These are phyloP conservation scores for Panurus biarmicus DNA, from an alignment of 2,113 vertebrate genomes.

Conservation along the genomic window DNA sequence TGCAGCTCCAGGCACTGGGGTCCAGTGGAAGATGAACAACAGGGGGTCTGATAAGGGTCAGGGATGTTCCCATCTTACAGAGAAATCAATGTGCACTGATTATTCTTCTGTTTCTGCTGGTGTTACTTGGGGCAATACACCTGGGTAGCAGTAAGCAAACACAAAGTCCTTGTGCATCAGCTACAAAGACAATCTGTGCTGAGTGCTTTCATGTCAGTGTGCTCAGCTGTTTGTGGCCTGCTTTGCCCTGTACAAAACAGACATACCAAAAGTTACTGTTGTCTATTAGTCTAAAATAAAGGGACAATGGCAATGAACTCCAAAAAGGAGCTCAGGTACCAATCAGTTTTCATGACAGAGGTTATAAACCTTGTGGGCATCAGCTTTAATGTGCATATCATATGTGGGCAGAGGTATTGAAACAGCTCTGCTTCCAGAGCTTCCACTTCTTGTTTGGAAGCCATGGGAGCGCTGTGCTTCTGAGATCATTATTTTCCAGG, in stretches of 20 bases:
- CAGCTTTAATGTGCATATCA: background rate
- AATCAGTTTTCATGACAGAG: background rate
- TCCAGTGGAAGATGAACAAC: background rate
- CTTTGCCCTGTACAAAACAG: background rate
- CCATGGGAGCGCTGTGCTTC: background rate
- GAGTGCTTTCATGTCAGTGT: background rate
- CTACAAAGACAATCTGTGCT: background rate
- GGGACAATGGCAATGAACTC: background rate
- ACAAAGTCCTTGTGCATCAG: background rate
- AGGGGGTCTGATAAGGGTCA: background rate
- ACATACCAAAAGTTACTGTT: background rate
- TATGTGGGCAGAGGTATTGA: background rate
- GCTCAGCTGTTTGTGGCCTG: background rate
- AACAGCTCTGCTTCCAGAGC: background rate
- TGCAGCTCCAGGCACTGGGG: background rate
- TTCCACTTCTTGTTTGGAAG: background rate
- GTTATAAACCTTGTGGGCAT: background rate
- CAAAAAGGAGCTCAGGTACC: background rate
- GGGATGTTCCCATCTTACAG: background rate
- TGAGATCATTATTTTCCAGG: background rate
- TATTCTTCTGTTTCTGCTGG: background rate
- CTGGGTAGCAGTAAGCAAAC: background rate
- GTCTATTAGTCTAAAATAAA: background rate
- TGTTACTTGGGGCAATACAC: background rate
- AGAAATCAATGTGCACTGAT: background rate